These are phyloP conservation scores for Cheilosia vulpina DNA, from an alignment of 2,888 invertebrate species.

Conservation along the genomic window DNA sequence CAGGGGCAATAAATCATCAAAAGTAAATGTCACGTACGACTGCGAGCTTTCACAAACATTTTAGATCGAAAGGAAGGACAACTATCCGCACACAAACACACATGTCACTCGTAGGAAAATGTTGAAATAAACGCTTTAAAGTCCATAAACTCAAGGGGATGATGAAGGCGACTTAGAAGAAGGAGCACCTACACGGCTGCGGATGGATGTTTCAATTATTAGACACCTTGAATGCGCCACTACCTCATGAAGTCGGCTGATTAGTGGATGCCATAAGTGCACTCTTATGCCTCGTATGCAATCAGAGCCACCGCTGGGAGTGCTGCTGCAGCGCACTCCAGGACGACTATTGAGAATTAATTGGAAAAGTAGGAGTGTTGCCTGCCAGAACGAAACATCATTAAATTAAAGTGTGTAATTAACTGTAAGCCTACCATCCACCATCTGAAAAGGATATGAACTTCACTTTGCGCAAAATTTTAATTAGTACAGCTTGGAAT, in stretches of 20 bases:
- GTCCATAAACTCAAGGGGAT: conserved; percentile 7
- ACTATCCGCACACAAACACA: neutral
- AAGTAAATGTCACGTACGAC: conserved; percentile 67
- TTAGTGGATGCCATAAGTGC: conserved; percentile 67
- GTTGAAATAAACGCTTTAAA: conserved; percentile 26
- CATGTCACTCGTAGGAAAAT: conserved; percentile 8
- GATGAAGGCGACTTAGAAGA: neutral
- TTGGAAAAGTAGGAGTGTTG: conserved; percentile 68
- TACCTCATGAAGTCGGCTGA: conserved; percentile 55
- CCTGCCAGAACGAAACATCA: conserved; percentile 59
- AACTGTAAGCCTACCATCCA: conserved; percentile 64
- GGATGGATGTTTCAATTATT: conserved; percentile 52
- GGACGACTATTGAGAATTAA: conserved; percentile 62
- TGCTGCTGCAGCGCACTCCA: conserved; percentile 2
- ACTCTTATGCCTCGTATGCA: conserved; percentile 35
- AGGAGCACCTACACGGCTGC: neutral
- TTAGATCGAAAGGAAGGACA: conserved; percentile 25
- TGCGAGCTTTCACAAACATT: conserved; percentile 57
- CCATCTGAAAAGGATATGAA: conserved; percentile 65
- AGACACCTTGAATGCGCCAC: conserved; percentile 58
- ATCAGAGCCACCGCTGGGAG: neutral
- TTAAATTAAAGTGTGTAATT: conserved; percentile 71
- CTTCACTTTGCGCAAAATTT: conserved; percentile 70
- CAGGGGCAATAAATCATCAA: conserved; percentile 58
- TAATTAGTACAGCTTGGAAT: conserved; percentile 63